phyloP scores from a whole-genome alignment of 2,113 vertebrate species.

The Phrynocephalus versicolor region DNA sequence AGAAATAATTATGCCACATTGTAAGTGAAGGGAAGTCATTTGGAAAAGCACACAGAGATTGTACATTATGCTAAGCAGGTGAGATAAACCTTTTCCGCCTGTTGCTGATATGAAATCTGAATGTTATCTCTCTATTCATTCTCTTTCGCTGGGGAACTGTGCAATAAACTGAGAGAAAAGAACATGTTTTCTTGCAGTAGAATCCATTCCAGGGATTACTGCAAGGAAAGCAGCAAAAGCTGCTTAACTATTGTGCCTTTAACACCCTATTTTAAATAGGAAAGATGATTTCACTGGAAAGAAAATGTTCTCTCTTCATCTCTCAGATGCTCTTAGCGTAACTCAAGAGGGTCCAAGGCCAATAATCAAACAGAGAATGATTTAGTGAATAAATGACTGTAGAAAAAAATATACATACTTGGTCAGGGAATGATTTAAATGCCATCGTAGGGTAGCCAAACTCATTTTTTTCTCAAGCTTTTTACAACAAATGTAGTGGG shows the following conservation, averaged over 20 bases:
- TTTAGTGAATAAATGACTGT: neutral
- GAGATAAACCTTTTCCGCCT: neutral
- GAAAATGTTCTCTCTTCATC: neutral
- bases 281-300: conserved; percentile 29
- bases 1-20: neutral
- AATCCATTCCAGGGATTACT: conserved; percentile 3
- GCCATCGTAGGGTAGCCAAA: neutral
- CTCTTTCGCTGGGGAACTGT: conserved; percentile 13
- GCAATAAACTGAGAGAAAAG: neutral
- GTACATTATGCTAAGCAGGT: neutral
- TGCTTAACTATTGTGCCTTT: conserved; percentile 30
- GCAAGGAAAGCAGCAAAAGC: neutral
- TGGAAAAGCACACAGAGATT: neutral
- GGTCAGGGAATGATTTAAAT: neutral
- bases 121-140: neutral
- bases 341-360: neutral
- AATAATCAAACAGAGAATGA: neutral
- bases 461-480: neutral
- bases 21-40: neutral
- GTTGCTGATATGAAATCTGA: neutral
- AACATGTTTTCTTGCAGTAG: neutral
- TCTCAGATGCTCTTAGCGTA: conserved; percentile 5
- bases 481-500: neutral
- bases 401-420: neutral
- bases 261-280: conserved; percentile 22